These are phyloP conservation scores for Frankliniella fusca DNA, from an alignment of 2,888 invertebrate species.

Conservation along the genomic window DNA sequence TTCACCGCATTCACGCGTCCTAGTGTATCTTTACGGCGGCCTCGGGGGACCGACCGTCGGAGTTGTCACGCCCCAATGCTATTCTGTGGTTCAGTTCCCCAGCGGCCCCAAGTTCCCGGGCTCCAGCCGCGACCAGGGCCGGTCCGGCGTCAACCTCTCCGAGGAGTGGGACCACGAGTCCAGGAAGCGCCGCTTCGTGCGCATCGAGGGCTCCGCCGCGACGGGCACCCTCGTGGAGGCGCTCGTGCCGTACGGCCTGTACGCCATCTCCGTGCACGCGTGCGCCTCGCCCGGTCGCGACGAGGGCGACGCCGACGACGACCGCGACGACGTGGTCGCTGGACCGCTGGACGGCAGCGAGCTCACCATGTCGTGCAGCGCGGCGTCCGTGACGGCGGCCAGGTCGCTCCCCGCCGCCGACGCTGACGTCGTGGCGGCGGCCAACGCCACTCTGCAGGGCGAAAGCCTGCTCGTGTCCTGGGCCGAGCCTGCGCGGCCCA, in stretches of 20 bases:
- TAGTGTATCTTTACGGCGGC: too few species aligned
- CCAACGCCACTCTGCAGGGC: conserved; percentile 1
- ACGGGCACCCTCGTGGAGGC: not conserved
- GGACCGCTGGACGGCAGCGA: not conserved
- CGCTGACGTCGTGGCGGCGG: not conserved
- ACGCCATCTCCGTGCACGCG: not conserved
- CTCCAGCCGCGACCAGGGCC: not conserved
- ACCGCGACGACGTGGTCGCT: not conserved
- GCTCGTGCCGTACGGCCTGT: conserved; percentile 3
- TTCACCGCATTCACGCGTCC: too few species aligned
- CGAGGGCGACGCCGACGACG: too few species aligned
- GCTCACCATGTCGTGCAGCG: not conserved
- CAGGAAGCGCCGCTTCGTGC: not conserved
- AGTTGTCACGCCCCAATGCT: too few species aligned
- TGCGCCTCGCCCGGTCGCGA: not conserved
- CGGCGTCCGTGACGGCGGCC: not conserved
- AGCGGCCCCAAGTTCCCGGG: too few species aligned
- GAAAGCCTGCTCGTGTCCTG: not conserved
- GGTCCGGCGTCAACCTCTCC: not conserved
- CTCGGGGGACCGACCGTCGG: too few species aligned
- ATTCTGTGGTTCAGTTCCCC: too few species aligned
- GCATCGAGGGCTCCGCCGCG: not conserved
- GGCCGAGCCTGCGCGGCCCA: not conserved
- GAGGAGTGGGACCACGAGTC: not conserved
- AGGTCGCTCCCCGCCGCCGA: not conserved